Base-by-base conservation (phyloP, 2,888 invertebrate species). In the Rotaria socialis region DNA sequence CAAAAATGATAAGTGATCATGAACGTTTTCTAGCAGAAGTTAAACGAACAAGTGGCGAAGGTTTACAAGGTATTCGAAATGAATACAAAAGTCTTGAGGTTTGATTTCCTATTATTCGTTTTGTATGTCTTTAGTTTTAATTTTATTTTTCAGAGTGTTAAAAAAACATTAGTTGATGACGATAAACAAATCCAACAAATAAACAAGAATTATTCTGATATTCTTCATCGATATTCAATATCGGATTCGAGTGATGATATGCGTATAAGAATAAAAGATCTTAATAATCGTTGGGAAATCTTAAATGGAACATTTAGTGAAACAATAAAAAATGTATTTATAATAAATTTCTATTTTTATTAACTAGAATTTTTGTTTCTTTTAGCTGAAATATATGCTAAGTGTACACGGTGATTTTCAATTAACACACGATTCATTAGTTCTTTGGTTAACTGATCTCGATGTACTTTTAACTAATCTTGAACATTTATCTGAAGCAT, bases 371-470 rank as follows among this genome's bases (percentile, higher is more conserved):
- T 80, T 80, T 24, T 22, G 1, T 47, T 80, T 80, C 0, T 24
- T 47, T 11, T 67, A 67, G 80, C 24, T 80, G 10, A 80, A 80
- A 80, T 80, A 80, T n/a, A 80, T 80, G 80, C 11, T 80, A 11
- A 80, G 80, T 80, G 19, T 80, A n/a, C 47, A 80, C 47, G 80
- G 47, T 80, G 80, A 80, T 47, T 80, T 80, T 47, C 80, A 80
- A 80, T 80, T 80, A 24, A 80, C 80, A 47, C 80, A 80, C 47
- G 80, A 80, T 47, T 80, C 80, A 4, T n/a, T 80, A 47, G 24
- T 22, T 47, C 11, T 80, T 47, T 80, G 80, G 80, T 47, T 80
- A 80, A n/a, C 80, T 5, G 80, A 80, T 47, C 47, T 80, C 8
- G 80, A 80, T 47, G 80, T 43, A 11, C 8, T 80, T 43, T 22